These are phyloP conservation scores for Stegastes partitus DNA, from an alignment of 2,113 vertebrate genomes.

Conservation along the genomic window DNA sequence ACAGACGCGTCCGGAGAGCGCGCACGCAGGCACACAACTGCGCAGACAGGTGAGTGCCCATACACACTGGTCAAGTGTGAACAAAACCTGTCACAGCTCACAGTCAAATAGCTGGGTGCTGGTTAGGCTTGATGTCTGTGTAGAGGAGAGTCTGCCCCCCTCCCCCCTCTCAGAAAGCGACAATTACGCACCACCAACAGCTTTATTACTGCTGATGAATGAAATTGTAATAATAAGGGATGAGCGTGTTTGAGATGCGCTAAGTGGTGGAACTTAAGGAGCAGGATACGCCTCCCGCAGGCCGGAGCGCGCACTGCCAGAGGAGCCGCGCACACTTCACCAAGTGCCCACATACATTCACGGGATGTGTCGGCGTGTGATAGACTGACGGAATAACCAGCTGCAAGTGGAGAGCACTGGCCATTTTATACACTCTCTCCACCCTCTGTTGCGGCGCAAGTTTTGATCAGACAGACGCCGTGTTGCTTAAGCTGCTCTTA, in stretches of 20 bases:
- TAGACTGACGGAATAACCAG: slow-evolving; percentile 52
- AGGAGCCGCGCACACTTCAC: slow-evolving; percentile 32
- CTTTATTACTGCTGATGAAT: slow-evolving; percentile 44
- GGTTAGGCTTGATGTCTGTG: slow-evolving; percentile 13
- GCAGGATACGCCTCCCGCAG: slow-evolving; percentile 71
- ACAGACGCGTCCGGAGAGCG: slow-evolving; percentile 21
- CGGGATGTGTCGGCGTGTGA: slow-evolving; percentile 44
- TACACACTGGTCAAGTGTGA: slow-evolving; percentile 14
- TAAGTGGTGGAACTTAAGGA: slow-evolving; percentile 57
- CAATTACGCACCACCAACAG: slow-evolving; percentile 26
- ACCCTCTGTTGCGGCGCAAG: not conserved
- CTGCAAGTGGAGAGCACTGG: slow-evolving; percentile 46
- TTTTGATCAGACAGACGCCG: slow-evolving; percentile 4
- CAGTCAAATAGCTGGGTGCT: not conserved
- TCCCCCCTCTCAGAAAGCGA: slow-evolving; percentile 1
- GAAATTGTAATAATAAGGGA: slow-evolving; percentile 47
- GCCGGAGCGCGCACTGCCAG: slow-evolving; percentile 60
- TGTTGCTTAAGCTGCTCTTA: not conserved
- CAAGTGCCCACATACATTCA: not conserved
- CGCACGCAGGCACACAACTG: slow-evolving; percentile 12
- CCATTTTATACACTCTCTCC: slow-evolving; percentile 30
- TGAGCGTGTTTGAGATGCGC: slow-evolving; percentile 33
- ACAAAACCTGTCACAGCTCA: slow-evolving; percentile 18
- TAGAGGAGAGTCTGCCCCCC: slow-evolving; percentile 14
- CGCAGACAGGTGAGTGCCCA: slow-evolving; percentile 18